Percentiles rank a stretch among this genome's conserved stretches.
phyloP scores from a whole-genome alignment of 1,140 invertebrate species.

The Chionoecetes opilio region DNA sequence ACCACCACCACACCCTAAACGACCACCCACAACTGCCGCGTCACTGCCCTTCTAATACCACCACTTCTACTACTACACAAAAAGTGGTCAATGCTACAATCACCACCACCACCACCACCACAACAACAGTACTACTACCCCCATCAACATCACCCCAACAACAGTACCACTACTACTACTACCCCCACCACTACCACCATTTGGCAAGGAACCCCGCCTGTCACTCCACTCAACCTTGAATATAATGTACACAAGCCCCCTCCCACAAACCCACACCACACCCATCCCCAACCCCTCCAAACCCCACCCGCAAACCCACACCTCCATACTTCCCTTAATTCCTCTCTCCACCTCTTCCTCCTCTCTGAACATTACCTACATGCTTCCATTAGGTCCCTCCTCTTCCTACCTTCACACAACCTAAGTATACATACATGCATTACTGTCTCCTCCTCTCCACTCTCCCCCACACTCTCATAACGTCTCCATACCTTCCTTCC shows the following conservation, averaged over 20 bases:
- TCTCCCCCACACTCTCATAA: not conserved
- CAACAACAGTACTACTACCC: not conserved
- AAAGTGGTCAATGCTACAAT: not conserved
- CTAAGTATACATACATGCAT: not conserved
- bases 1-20: not conserved
- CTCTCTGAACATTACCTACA: not conserved
- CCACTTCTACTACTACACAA: not conserved
- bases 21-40: not conserved
- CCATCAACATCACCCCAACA: not conserved
- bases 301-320: not conserved
- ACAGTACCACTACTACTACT: not conserved
- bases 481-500: not conserved
- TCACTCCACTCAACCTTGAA: not conserved
- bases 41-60: not conserved
- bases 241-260: not conserved
- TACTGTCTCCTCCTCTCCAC: not conserved
- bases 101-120: not conserved
- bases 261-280: not conserved
- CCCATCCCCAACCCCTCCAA: not conserved
- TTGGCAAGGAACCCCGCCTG: slow-evolving; percentile 3
- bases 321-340: not conserved
- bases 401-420: no score
- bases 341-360: not conserved
- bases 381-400: no score
- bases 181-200: not conserved